Evolutionary conservation across 2,113 vertebrate species (phyloP).

Genomic region (Microtus oregoni): DNA sequence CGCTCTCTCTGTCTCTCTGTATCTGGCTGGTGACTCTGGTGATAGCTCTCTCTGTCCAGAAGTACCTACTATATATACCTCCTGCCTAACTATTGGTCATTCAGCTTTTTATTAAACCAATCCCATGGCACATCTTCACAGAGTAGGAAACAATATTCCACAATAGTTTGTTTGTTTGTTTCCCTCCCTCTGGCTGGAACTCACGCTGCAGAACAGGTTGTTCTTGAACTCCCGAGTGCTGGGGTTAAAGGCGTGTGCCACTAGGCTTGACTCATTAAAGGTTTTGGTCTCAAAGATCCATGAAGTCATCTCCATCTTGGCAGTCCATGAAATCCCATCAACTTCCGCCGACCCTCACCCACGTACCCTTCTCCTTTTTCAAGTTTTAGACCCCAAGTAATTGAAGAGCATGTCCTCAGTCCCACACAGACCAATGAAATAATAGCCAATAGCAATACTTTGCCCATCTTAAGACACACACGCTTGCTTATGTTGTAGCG

Average conservation of each 20-base stretch:
- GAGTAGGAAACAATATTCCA: neutral
- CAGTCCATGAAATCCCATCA: neutral
- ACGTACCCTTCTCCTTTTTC: neutral
- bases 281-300: neutral
- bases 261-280: neutral
- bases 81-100: neutral
- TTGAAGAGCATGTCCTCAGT: neutral
- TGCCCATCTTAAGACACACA: neutral
- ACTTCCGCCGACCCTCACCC: neutral
- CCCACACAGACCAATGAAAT: neutral
- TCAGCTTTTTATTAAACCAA: neutral
- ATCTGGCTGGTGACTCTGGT: neutral
- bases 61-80: neutral
- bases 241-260: neutral
- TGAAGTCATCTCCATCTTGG: too few species aligned
- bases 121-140: neutral
- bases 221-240: neutral
- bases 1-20: neutral
- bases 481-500: fast-evolving
- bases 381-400: neutral
- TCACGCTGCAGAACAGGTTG: neutral
- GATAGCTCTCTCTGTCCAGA: neutral
- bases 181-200: neutral
- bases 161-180: neutral
- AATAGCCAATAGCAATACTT: neutral